Evolutionary conservation across 2,888 invertebrate genomes (phyloP).

Genomic region (Heliconius ethilla): DNA sequence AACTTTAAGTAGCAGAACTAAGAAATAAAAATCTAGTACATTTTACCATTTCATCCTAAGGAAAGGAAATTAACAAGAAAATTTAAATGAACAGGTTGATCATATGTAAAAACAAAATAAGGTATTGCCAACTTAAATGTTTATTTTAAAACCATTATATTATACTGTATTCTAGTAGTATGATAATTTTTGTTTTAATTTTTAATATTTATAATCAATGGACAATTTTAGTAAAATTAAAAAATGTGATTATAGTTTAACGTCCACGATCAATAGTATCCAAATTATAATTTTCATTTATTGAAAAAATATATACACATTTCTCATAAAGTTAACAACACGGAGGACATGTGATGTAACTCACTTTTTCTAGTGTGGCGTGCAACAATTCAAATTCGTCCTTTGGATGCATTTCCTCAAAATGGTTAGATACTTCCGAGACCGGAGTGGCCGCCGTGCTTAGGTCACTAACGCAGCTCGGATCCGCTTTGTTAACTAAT

Average conservation of each 20-base stretch:
- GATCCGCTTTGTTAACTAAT: slow-evolving; percentile 87
- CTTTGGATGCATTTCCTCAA: slow-evolving; percentile 90
- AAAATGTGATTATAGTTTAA: background rate
- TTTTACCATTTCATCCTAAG: slow-evolving; percentile 39
- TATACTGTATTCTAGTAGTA: background rate
- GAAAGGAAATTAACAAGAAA: slow-evolving; percentile 17
- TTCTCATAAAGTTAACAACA: slow-evolving; percentile 28
- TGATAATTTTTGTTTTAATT: background rate
- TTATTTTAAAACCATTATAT: background rate
- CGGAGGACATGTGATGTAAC: slow-evolving; percentile 49
- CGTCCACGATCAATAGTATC: background rate
- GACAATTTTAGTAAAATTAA: background rate
- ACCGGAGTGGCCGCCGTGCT: slow-evolving; percentile 70
- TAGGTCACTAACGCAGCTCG: slow-evolving; percentile 80
- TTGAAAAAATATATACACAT: slow-evolving; percentile 4
- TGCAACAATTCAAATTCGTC: slow-evolving; percentile 85
- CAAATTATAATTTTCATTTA: background rate
- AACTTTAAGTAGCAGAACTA: background rate
- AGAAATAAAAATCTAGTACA: background rate
- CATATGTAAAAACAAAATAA: background rate
- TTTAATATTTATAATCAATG: background rate
- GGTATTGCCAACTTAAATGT: slow-evolving; percentile 25
- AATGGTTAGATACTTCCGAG: slow-evolving; percentile 83
- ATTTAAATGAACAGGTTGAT: background rate
- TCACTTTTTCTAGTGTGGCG: slow-evolving; percentile 77